Conservation (phyloP, 1,140 invertebrate species). For the Formica selysi region DNA sequence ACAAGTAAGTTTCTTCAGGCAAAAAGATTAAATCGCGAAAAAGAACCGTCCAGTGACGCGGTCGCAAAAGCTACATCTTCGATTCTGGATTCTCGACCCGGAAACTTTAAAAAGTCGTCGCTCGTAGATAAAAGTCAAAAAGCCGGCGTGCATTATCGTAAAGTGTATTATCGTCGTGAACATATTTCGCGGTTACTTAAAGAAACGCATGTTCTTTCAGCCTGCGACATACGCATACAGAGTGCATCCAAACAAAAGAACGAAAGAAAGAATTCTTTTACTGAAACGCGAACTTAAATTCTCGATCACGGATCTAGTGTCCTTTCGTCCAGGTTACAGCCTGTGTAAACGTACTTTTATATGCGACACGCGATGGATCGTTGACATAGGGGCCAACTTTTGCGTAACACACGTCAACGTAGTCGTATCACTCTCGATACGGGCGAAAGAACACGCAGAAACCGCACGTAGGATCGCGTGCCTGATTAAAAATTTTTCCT, state of each 20-base stretch:
- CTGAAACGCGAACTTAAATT: not conserved
- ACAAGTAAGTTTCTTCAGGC: constrained; percentile 10
- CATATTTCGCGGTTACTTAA: constrained; percentile 16
- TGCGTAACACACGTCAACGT: constrained; percentile 52
- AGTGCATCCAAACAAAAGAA: not conserved
- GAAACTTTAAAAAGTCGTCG: constrained; percentile 22
- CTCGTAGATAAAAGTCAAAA: constrained; percentile 40
- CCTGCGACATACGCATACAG: not conserved
- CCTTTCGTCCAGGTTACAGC: not conserved
- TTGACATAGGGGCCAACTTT: constrained; percentile 52
- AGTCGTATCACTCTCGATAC: constrained; percentile 41
- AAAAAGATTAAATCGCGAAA: constrained; percentile 23
- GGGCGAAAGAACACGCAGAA: constrained; percentile 32
- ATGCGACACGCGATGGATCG: constrained; percentile 52
- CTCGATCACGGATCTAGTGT: not conserved
- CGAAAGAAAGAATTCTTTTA: not conserved
- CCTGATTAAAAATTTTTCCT: constrained; percentile 43
- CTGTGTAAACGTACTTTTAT: constrained; percentile 22
- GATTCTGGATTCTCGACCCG: constrained; percentile 16
- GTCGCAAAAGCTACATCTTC: constrained; percentile 27
- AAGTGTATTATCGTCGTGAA: constrained; percentile 30
- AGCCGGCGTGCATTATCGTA: constrained; percentile 27
- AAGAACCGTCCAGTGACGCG: constrained; percentile 1
- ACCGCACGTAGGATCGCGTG: constrained; percentile 55
- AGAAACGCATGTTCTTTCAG: constrained; percentile 2